Conservation (phyloP, 2,888 invertebrate species). For the Mylabris sibirica region DNA sequence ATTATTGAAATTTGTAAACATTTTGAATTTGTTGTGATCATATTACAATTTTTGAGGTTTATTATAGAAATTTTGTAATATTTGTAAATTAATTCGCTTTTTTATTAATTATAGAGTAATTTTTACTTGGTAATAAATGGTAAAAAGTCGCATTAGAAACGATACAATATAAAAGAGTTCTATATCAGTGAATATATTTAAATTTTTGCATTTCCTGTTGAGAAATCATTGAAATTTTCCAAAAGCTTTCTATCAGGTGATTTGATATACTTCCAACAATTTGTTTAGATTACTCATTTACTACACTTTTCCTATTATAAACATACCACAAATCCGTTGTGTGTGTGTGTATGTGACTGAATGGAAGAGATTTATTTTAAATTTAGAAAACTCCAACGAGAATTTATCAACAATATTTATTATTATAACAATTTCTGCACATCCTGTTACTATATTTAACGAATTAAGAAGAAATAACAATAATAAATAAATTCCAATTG, state of each 20-base stretch:
- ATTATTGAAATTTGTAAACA: neutral
- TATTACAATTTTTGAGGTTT: no score
- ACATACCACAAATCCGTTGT: neutral
- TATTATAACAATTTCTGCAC: conserved; percentile 13
- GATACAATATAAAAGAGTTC: no score
- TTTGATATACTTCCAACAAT: conserved; percentile 5
- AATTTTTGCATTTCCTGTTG: neutral
- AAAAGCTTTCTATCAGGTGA: neutral
- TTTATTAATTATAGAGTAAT: no score
- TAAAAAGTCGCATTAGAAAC: no score
- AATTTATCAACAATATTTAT: conserved; percentile 22
- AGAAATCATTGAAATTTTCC: neutral
- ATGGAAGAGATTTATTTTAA: conserved; percentile 13
- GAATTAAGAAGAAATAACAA: no score
- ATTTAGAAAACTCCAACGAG: conserved; percentile 20
- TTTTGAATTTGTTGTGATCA: neutral
- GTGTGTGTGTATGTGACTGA: neutral
- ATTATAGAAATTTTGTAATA: no score
- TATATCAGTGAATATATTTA: neutral
- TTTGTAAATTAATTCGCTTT: no score
- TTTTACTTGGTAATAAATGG: no score
- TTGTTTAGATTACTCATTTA: neutral
- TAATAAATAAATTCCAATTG: neutral
- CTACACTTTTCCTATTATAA: neutral
- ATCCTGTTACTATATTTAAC: conserved; percentile 27